These are phyloP conservation scores for Nibea albiflora DNA, from an alignment of 2,113 vertebrate genomes.

Conservation along the genomic window DNA sequence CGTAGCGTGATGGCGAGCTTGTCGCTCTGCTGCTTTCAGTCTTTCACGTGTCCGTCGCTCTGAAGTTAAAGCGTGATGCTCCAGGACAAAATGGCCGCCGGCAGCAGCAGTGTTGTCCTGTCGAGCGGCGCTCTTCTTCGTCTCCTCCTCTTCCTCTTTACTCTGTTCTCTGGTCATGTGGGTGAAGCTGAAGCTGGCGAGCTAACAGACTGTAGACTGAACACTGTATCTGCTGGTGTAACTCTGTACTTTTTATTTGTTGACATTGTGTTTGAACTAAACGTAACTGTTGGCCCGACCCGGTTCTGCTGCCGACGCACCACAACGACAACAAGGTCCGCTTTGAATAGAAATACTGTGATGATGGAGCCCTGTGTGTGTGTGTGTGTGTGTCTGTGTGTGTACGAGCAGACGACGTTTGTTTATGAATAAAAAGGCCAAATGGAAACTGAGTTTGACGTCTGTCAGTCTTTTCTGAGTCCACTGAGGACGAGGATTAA, in stretches of 20 bases:
- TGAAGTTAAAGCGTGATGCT: background rate
- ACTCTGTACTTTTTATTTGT: constrained; percentile 54
- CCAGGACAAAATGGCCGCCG: background rate
- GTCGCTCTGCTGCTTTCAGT: constrained; percentile 15
- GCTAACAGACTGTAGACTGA: constrained; percentile 67
- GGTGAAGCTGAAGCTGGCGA: constrained; percentile 48
- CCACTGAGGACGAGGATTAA: no score
- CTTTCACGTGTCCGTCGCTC: background rate
- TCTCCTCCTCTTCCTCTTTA: background rate
- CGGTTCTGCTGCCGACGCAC: constrained; percentile 37
- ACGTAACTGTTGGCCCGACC: constrained; percentile 36
- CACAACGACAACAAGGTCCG: constrained; percentile 24
- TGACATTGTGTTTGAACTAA: constrained; percentile 60
- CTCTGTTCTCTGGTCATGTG: constrained; percentile 26
- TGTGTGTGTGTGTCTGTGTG: constrained; percentile 49
- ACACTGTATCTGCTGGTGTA: constrained; percentile 70
- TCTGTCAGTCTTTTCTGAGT: no score
- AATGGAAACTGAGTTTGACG: constrained; percentile 56
- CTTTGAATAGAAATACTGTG: constrained; percentile 68
- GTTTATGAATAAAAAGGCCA: constrained; percentile 82
- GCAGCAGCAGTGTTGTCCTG: background rate
- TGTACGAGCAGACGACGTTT: constrained; percentile 58
- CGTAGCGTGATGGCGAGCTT: background rate
- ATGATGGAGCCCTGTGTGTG: constrained; percentile 53
- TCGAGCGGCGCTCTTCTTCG: background rate